Conservation (phyloP, 2,888 invertebrate genomes). For the Notocelia uddmanniana region DNA sequence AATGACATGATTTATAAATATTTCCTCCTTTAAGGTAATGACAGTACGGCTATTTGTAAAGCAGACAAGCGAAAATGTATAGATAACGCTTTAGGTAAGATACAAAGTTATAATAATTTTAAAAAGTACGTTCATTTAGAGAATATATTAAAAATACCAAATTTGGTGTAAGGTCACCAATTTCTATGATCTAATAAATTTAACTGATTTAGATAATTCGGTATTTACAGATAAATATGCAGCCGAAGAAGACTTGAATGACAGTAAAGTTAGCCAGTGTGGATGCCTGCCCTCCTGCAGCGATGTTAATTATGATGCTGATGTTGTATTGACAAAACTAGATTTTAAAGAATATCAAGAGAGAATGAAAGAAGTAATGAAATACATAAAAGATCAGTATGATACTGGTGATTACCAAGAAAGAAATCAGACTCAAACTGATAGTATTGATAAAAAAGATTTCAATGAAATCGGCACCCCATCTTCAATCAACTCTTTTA, state of each 20-base stretch:
- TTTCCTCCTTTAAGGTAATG: conserved; percentile 13
- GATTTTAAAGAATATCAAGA: conserved; percentile 14
- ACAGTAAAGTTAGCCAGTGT: background rate
- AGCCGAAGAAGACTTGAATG: conserved; percentile 4
- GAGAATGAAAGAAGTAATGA: background rate
- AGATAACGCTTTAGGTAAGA: conserved; percentile 29
- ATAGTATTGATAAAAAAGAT: no score
- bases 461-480: no score
- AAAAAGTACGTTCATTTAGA: no score
- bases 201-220: background rate
- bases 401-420: no score
- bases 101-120: no score
- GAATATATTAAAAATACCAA: no score
- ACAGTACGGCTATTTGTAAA: conserved; percentile 34
- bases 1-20: no score
- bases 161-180: no score
- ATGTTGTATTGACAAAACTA: conserved; percentile 31
- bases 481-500: no score
- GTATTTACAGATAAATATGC: conserved; percentile 21
- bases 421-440: no score
- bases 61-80: background rate
- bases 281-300: conserved; percentile 36
- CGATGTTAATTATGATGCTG: conserved; percentile 40
- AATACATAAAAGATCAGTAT: no score
- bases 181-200: no score